Base-by-base conservation (phyloP, 2,888 invertebrate genomes). In the Bugulina stolonifera region DNA sequence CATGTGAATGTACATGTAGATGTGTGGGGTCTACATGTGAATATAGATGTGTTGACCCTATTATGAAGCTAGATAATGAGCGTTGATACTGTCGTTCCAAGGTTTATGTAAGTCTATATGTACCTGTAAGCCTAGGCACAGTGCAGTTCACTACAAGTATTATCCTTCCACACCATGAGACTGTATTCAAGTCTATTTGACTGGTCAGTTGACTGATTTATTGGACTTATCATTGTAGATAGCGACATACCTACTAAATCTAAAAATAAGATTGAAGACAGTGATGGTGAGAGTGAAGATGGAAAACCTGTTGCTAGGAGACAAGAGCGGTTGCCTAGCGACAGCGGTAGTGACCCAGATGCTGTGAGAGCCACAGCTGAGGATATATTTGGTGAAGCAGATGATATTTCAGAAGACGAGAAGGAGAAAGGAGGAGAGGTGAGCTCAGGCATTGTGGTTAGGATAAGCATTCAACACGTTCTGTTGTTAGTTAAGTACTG, bases 381-480 rank as follows among this genome's bases (percentile, higher is more conserved):
- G 76, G 93, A 92, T 10, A 87, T 95, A 35, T 95, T 95, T 85
- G 95, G 95, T 18, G 94, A 94, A 85, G 94, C 94, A 23, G 93
- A 79, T 75, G 94, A 94, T 82, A 94, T 94, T 69, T 93, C 93
- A 81, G 89, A 86, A 3, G 80, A 82, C 43, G 81, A 80, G 54
- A 75, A 75, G 72, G 73, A 71, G 58, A 58, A 29, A 80, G 1
- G 18, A 43, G 43, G 10, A 43, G 10, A 43, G 43, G 43, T 43
- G 18, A n/a, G n/a, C n/a, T n/a, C n/a, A n/a, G n/a, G n/a, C n/a
- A n/a, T n/a, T n/a, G n/a, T n/a, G n/a, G n/a, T n/a, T n/a, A n/a
- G n/a, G n/a, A n/a, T n/a, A n/a, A n/a, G n/a, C n/a, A n/a, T n/a
- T n/a, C n/a, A n/a, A n/a, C n/a, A n/a, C n/a, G n/a, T n/a, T n/a